phyloP scores from a whole-genome alignment of 2,888 invertebrate genomes.

The Meteorus cinctellus region DNA sequence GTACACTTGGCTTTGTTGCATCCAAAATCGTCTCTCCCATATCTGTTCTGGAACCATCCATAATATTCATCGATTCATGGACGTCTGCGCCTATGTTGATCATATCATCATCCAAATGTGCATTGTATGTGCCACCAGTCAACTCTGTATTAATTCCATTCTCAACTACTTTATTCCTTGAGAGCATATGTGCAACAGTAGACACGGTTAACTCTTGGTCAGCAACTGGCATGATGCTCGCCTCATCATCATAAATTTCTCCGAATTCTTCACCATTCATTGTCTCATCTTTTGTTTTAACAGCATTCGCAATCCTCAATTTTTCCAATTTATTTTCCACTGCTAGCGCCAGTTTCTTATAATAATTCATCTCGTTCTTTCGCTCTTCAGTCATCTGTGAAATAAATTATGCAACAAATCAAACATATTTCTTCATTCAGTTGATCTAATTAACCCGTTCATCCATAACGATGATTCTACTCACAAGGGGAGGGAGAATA shows the following conservation, averaged over 20 bases:
- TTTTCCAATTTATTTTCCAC: constrained; percentile 77
- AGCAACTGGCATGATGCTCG: neutral
- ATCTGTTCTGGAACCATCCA: constrained; percentile 54
- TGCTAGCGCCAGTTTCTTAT: constrained; percentile 80
- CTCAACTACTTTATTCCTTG: neutral
- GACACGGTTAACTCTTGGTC: neutral
- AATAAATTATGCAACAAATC: neutral
- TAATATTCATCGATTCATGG: constrained; percentile 58
- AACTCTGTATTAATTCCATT: constrained; percentile 11
- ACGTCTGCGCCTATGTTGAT: constrained; percentile 56
- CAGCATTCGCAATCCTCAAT: neutral
- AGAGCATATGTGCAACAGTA: neutral
- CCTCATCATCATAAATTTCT: constrained; percentile 12
- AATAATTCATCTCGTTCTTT: constrained; percentile 80
- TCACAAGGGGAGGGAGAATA: constrained; percentile 85
- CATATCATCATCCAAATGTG: constrained; percentile 43
- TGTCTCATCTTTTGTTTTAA: neutral
- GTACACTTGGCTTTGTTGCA: constrained; percentile 66
- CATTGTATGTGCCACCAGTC: constrained; percentile 24
- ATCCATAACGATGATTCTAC: constrained; percentile 58
- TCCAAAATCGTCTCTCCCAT: constrained; percentile 55
- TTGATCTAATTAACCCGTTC: neutral
- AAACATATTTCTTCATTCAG: too few species aligned
- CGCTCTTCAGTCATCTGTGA: constrained; percentile 80
- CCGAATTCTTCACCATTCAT: neutral